Percentiles rank a stretch among this genome's conserved stretches.
Conservation (phyloP, 2,113 vertebrate species). For the Petaurus breviceps region DNA sequence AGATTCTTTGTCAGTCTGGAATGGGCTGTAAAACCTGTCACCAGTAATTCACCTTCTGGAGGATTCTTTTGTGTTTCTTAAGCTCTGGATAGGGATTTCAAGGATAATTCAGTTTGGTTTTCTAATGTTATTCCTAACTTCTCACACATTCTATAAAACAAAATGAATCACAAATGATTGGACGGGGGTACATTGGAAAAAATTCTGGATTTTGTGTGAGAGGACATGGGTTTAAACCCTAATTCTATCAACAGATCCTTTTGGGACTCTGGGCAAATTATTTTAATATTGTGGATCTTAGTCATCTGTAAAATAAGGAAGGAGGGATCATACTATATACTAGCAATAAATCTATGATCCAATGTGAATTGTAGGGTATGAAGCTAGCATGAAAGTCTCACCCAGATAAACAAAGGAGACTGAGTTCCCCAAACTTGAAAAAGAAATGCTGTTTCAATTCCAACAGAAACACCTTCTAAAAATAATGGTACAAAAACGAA, state of each 20-base stretch:
- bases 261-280: neutral
- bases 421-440: neutral
- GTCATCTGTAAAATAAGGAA: neutral
- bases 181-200: neutral
- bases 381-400: neutral
- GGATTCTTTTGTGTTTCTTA: neutral
- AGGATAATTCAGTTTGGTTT: neutral
- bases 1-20: neutral
- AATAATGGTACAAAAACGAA: neutral
- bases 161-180: slow-evolving; percentile 15
- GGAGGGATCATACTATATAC: neutral
- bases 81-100: neutral
- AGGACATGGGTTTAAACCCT: neutral
- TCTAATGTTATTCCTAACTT: neutral
- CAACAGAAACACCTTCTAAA: slow-evolving; percentile 35
- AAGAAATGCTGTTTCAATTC: slow-evolving; percentile 13
- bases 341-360: neutral
- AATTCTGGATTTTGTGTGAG: neutral
- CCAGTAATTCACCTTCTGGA: neutral
- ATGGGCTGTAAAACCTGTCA: neutral
- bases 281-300: neutral
- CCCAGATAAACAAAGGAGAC: neutral
- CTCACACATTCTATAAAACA: neutral
- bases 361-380: neutral
- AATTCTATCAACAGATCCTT: neutral